These are phyloP conservation scores for Oncopodura yosiiana DNA, from an alignment of 1,140 invertebrate species.

Conservation along the genomic window DNA sequence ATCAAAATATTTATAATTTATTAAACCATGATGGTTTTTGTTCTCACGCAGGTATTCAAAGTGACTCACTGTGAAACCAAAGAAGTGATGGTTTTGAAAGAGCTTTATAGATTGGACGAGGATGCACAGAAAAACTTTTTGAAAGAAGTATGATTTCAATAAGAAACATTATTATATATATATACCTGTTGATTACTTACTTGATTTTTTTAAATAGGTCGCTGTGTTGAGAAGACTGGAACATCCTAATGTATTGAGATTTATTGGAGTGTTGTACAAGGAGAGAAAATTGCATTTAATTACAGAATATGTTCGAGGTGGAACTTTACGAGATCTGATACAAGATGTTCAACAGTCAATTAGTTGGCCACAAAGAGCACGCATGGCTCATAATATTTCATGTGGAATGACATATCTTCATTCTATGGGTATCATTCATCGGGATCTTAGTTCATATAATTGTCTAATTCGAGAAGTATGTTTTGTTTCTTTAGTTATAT, in stretches of 20 bases:
- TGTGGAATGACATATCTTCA: constrained; percentile 89
- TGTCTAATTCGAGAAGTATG: constrained; percentile 73
- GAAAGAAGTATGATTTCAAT: constrained; percentile 59
- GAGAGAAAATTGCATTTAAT: constrained; percentile 83
- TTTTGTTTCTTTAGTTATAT: neutral
- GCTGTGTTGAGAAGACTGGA: constrained; percentile 75
- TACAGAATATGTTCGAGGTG: constrained; percentile 83
- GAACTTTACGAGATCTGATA: constrained; percentile 74
- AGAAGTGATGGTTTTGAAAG: constrained; percentile 91
- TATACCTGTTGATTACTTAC: neutral
- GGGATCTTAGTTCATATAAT: constrained; percentile 94
- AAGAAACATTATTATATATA: neutral
- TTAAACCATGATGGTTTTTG: too few relatives aligned
- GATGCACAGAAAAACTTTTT: constrained; percentile 87
- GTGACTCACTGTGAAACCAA: constrained; percentile 80
- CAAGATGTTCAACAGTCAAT: constrained; percentile 59
- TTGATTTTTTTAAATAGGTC: constrained; percentile 48
- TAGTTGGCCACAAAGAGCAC: constrained; percentile 70
- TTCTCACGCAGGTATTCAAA: constrained; percentile 54
- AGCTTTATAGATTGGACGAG: constrained; percentile 84
- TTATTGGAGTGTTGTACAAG: constrained; percentile 88
- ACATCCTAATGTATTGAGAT: constrained; percentile 80
- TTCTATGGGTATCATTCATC: constrained; percentile 85
- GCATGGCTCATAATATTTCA: constrained; percentile 81
- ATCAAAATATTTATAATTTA: too few relatives aligned